Base-by-base conservation (phyloP, 2,888 invertebrate genomes). In the Lomographa bimaculata region DNA sequence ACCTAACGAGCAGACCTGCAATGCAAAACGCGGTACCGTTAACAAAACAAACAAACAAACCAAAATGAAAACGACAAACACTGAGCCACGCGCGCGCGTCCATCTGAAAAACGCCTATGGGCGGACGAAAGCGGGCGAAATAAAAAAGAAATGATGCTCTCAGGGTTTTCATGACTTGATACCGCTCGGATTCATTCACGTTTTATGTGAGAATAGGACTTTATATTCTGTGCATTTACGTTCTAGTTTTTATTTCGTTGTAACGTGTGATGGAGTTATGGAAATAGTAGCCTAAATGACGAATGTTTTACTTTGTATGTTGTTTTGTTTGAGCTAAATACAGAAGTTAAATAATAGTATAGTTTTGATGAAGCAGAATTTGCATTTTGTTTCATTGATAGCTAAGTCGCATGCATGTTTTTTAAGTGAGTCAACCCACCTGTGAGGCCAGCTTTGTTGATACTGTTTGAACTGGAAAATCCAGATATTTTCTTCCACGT, bases 401-500 rank as follows among this genome's bases (percentile, higher is more conserved):
- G 17, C 26, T 46, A 16, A 16, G 7, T 11, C 26, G 23, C 27
- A 40, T 40, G 48, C 39, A 42, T 14, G 14, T 14, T 14, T n/a
- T n/a, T n/a, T 7, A 25, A 24, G 34, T 14, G 5, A 21, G 11
- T 29, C 28, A 50, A 90, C 93, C 92, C 79, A 94, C 94, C 94
- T 72, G 91, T 89, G 34, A 89, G 66, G 43, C 91, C 91, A 23
- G 91, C 91, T 73, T 94, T 94, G 69, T 93, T 92, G 65, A 92
- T 92, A 67, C 92, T 93, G 59, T 92, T 93, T 33, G 92, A 93
- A 64, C 93, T 93, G 37, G 93, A 92, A 64, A 95, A 93, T 12
- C 93, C 93, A 7, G 94, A 93, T 55, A 95, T 84, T 73, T 94
- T 95, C 68, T 93, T 93, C 94, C 95, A 95, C 1, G 94, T 92